Evolutionary conservation across 1,140 invertebrate species (phyloP).

Genomic region (Homalodisca vitripennis): DNA sequence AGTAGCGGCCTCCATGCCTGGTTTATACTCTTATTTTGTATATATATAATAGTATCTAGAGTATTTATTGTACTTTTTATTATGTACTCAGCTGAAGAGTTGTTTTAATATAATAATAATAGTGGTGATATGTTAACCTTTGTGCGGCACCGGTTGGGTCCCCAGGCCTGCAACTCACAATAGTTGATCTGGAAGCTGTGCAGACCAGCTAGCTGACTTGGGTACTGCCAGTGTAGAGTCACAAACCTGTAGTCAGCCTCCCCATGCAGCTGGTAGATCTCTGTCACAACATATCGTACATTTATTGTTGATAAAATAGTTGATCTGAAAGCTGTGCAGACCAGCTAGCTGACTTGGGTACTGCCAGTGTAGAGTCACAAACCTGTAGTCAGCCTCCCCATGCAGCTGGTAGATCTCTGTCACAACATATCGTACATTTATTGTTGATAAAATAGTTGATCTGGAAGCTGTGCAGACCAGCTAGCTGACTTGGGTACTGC

Average conservation of each 20-base stretch:
- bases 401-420: neutral
- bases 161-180: conserved; percentile 73
- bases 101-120: too few relatives aligned
- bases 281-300: conserved; percentile 45
- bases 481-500: too few relatives aligned
- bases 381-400: neutral
- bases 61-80: too few relatives aligned
- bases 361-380: neutral
- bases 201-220: conserved; percentile 42
- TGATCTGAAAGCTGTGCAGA: neutral
- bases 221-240: conserved; percentile 63
- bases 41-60: too few relatives aligned
- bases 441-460: neutral
- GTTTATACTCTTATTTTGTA: too few relatives aligned
- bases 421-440: neutral
- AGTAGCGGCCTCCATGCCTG: too few relatives aligned
- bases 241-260: conserved; percentile 71
- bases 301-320: neutral
- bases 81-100: too few relatives aligned
- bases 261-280: conserved; percentile 63
- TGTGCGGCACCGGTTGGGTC: conserved; percentile 66
- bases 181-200: conserved; percentile 63
- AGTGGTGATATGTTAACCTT: too few relatives aligned
- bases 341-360: neutral
- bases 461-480: too few relatives aligned